Evolutionary conservation across 2,113 vertebrate species (phyloP).

Genomic region (Pterocles burchelli): DNA sequence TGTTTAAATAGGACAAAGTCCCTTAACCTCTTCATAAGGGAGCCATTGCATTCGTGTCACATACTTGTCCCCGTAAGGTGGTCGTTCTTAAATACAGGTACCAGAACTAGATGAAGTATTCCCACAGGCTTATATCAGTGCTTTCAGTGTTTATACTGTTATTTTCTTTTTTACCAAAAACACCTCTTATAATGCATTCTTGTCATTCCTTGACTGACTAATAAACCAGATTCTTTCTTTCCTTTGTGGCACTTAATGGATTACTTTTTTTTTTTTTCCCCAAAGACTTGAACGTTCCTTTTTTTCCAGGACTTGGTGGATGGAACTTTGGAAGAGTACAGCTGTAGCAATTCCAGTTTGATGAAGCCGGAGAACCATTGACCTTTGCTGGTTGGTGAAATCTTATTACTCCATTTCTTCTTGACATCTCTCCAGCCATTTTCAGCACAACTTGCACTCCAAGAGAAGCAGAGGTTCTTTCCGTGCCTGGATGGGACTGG

Average conservation of each 20-base stretch:
- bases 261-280: neutral
- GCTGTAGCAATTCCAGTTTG: neutral
- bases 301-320: neutral
- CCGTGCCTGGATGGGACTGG: neutral
- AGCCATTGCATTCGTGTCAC: neutral
- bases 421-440: neutral
- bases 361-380: neutral
- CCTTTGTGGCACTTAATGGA: neutral
- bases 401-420: neutral
- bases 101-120: neutral
- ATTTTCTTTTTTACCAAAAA: neutral
- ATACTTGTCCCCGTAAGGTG: neutral
- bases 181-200: neutral
- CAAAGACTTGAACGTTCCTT: neutral
- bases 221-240: neutral
- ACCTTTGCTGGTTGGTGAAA: neutral
- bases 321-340: neutral
- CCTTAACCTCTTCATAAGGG: neutral
- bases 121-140: neutral
- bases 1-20: neutral
- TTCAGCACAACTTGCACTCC: rapidly evolving
- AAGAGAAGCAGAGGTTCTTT: neutral
- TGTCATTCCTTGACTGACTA: neutral
- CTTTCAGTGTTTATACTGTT: neutral
- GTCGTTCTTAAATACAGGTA: neutral